Evolutionary conservation across 2,113 vertebrate genomes (phyloP).

Genomic region (Phylloscopus trochilus): DNA sequence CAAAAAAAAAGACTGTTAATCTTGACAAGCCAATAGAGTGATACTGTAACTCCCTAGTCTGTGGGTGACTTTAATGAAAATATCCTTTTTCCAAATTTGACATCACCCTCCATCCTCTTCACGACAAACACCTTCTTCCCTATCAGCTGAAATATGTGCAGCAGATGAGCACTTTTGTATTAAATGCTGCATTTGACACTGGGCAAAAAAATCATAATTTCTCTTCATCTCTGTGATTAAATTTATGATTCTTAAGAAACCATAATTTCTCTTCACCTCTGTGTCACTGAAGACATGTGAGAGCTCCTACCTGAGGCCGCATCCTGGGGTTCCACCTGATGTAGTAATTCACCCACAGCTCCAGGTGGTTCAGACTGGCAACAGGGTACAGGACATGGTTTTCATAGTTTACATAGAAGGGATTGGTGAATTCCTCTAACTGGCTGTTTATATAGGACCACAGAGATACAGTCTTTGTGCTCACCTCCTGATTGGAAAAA

Average conservation of each 20-base stretch:
- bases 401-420: conserved; percentile 92
- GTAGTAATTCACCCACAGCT: conserved; percentile 93
- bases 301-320: conserved; percentile 87
- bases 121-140: not conserved
- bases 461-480: conserved; percentile 83
- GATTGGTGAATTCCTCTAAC: conserved; percentile 91
- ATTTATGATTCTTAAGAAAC: not conserved
- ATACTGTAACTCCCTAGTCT: not conserved
- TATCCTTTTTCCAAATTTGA: not conserved
- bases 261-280: not conserved
- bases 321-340: conserved; percentile 94
- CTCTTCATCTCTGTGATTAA: not conserved
- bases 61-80: not conserved
- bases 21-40: not conserved
- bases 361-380: conserved; percentile 88
- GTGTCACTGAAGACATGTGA: rapidly evolving
- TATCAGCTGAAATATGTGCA: not conserved
- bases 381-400: conserved; percentile 91
- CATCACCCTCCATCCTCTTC: not conserved
- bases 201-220: not conserved
- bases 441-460: conserved; percentile 98
- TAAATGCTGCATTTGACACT: not conserved
- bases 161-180: not conserved
- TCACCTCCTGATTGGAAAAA: conserved; percentile 78
- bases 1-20: not conserved